phyloP scores from a whole-genome alignment of 2,888 invertebrate genomes.

The Deroplatys truncata region DNA sequence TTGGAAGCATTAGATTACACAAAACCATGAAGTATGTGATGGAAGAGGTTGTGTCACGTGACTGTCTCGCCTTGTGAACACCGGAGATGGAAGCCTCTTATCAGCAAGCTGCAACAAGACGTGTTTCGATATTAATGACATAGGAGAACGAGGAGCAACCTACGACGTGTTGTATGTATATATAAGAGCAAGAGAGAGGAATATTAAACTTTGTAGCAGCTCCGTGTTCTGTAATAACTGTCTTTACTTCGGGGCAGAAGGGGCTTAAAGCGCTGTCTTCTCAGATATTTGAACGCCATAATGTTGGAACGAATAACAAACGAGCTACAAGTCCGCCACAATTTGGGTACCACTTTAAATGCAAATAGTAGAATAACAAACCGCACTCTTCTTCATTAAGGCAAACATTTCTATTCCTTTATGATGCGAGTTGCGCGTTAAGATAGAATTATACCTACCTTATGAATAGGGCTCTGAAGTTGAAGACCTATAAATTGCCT shows the following conservation, averaged over 20 bases:
- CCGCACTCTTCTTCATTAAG: no score
- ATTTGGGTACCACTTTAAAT: no score
- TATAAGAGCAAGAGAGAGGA: constrained; percentile 1
- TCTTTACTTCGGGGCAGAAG: not conserved
- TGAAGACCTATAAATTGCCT: no score
- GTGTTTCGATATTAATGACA: constrained; percentile 18
- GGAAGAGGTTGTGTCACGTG: not conserved
- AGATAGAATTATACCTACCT: no score
- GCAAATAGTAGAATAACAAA: no score
- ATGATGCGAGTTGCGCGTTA: no score
- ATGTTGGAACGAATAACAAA: no score
- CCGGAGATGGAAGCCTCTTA: constrained; percentile 17
- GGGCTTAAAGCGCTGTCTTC: not conserved
- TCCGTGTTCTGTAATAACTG: constrained; percentile 15
- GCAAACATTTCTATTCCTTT: no score
- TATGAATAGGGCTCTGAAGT: no score
- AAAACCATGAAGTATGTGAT: not conserved
- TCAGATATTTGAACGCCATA: no score
- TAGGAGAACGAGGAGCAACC: constrained; percentile 4
- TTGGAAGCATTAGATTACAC: not conserved
- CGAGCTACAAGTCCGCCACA: no score
- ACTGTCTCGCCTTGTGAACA: not conserved
- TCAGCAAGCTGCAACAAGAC: constrained; percentile 7
- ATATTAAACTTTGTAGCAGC: constrained; percentile 15
- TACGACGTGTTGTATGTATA: constrained; percentile 9